Evolutionary conservation across 2,888 invertebrate genomes (phyloP).

Genomic region (Agonopterix heracliana): DNA sequence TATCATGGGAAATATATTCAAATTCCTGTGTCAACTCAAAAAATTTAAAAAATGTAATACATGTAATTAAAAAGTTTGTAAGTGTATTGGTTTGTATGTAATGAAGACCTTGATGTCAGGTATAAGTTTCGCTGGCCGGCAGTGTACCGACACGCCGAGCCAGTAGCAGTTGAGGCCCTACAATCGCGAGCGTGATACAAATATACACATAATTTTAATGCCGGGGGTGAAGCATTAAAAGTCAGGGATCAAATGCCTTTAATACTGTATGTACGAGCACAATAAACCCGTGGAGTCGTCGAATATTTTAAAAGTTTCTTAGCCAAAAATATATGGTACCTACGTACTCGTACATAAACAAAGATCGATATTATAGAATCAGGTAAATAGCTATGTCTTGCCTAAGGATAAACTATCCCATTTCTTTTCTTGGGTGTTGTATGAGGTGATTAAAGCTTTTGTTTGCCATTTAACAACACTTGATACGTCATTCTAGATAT

Average conservation of each 20-base stretch:
- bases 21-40: too few relatives aligned
- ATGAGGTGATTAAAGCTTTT: too few relatives aligned
- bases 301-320: neutral
- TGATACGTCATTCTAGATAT: too few relatives aligned
- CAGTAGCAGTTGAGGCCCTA: conserved; percentile 61
- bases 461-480: too few relatives aligned
- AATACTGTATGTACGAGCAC: conserved; percentile 37
- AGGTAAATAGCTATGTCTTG: too few relatives aligned
- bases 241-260: conserved; percentile 76
- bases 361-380: too few relatives aligned
- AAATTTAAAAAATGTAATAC: too few relatives aligned
- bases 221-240: conserved; percentile 76
- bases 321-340: neutral
- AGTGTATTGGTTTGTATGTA: neutral
- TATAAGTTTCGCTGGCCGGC: conserved; percentile 52
- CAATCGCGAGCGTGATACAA: conserved; percentile 75
- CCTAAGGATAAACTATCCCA: too few relatives aligned
- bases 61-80: too few relatives aligned
- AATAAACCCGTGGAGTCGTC: conserved; percentile 35
- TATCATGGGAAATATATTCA: too few relatives aligned
- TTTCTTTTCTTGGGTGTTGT: too few relatives aligned
- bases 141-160: conserved; percentile 11
- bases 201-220: conserved; percentile 76
- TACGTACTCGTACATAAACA: too few relatives aligned
- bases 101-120: conserved; percentile 51